Evolutionary conservation across 2,797 vertebrate genomes (phyloP).

Genomic region (Acanthis flammea): DNA sequence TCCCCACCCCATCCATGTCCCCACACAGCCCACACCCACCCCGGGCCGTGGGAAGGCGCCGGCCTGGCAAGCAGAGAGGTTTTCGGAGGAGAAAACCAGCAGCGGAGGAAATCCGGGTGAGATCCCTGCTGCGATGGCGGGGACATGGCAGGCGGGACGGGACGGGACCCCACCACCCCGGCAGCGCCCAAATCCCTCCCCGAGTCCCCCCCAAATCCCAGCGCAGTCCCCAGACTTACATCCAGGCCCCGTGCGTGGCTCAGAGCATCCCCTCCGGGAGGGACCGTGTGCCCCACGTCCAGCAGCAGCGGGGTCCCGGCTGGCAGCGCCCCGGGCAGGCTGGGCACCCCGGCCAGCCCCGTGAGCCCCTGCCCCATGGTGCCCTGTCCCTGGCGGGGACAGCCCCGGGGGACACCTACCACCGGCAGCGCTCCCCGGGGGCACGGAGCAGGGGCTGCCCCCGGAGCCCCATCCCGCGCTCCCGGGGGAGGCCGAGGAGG

Average conservation of each 20-base stretch:
- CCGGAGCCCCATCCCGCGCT: neutral
- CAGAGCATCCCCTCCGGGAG: neutral
- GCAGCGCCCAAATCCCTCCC: neutral
- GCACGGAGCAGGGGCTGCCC: neutral
- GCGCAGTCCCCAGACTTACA: constrained; percentile 3
- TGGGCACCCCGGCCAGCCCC: neutral
- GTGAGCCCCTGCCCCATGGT: neutral
- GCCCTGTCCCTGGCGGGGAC: neutral
- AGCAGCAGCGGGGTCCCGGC: neutral
- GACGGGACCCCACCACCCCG: neutral
- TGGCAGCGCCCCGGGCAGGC: neutral
- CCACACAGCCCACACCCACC: neutral
- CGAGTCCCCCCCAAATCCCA: accelerated
- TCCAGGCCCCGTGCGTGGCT: neutral
- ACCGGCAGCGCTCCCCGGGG: neutral
- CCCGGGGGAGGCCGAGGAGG: neutral
- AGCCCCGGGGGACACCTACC: neutral
- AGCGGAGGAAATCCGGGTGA: neutral
- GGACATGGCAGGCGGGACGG: neutral
- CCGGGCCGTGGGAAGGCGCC: neutral
- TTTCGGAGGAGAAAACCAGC: neutral
- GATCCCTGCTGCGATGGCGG: neutral
- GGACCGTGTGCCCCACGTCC: neutral
- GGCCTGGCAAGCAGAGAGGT: neutral
- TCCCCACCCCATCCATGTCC: neutral